Evolutionary conservation across 2,797 vertebrate genomes (phyloP).

Genomic region (Avahi laniger): DNA sequence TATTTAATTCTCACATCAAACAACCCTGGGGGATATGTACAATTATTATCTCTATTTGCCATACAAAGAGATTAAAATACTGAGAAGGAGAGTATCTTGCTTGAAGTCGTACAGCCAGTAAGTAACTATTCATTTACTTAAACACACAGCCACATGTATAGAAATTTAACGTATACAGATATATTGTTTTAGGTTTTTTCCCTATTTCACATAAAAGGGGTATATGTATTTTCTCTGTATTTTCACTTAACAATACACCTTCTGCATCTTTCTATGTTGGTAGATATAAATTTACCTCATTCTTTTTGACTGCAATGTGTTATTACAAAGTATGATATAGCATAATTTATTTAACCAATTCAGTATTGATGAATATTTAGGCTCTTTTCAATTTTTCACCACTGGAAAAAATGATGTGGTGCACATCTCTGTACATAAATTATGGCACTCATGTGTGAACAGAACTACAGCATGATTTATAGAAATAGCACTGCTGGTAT

Average conservation of each 20-base stretch:
- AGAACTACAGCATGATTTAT: conserved; percentile 39
- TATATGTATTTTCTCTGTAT: neutral
- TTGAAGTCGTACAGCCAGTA: neutral
- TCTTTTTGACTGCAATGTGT: conserved; percentile 47
- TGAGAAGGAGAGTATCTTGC: neutral
- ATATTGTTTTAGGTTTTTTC: neutral
- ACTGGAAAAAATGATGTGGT: conserved; percentile 26
- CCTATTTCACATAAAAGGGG: neutral
- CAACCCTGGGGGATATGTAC: neutral
- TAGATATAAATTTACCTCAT: conserved; percentile 47
- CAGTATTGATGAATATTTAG: conserved; percentile 53
- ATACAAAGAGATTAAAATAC: neutral
- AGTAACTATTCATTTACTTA: neutral
- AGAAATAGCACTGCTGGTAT: conserved; percentile 32
- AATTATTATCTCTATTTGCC: neutral
- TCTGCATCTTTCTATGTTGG: conserved; percentile 8
- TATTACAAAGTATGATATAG: conserved; percentile 27
- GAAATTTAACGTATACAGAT: neutral
- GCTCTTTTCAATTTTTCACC: conserved; percentile 46
- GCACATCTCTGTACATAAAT: conserved; percentile 45
- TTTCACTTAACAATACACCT: conserved; percentile 38
- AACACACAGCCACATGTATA: neutral
- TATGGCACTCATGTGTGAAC: neutral
- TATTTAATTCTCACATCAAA: neutral
- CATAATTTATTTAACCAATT: conserved; percentile 66